Percentiles rank a stretch among this genome's conserved stretches.
These are phyloP conservation scores for Oikopleura albicans DNA, from an alignment of 23 tunicate genomes.

Conservation along the genomic window DNA sequence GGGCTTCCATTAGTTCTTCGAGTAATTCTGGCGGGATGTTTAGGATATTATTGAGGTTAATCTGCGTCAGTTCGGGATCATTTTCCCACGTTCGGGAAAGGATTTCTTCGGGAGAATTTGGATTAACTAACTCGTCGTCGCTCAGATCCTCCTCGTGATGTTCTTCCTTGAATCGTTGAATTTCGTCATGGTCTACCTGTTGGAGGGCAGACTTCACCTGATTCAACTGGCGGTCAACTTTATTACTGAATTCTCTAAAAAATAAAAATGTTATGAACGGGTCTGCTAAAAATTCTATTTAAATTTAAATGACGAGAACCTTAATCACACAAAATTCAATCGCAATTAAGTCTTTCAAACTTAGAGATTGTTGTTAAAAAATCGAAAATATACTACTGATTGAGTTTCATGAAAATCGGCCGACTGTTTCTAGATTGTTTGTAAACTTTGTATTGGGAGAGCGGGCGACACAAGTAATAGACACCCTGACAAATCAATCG, in stretches of 20 bases:
- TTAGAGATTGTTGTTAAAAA: too few relatives aligned
- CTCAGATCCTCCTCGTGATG: not conserved
- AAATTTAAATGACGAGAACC: too few relatives aligned
- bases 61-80: not conserved
- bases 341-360: too few relatives aligned
- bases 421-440: too few relatives aligned
- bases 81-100: not conserved
- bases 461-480: too few relatives aligned
- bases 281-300: too few relatives aligned
- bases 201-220: not conserved
- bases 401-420: too few relatives aligned
- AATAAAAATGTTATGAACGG: too few relatives aligned
- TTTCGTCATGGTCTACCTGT: conserved; percentile 31
- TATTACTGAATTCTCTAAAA: not conserved
- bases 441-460: too few relatives aligned
- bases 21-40: conserved; percentile 64
- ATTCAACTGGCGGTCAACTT: not conserved
- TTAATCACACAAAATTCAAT: too few relatives aligned
- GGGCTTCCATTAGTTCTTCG: conserved; percentile 69
- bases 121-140: not conserved
- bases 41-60: conserved; percentile 84
- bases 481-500: too few relatives aligned
- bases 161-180: not conserved
- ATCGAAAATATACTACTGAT: too few relatives aligned
- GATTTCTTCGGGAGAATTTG: not conserved